Conservation (phyloP, 2,888 invertebrate species). For the Imbricaverruca yamaguchii region DNA sequence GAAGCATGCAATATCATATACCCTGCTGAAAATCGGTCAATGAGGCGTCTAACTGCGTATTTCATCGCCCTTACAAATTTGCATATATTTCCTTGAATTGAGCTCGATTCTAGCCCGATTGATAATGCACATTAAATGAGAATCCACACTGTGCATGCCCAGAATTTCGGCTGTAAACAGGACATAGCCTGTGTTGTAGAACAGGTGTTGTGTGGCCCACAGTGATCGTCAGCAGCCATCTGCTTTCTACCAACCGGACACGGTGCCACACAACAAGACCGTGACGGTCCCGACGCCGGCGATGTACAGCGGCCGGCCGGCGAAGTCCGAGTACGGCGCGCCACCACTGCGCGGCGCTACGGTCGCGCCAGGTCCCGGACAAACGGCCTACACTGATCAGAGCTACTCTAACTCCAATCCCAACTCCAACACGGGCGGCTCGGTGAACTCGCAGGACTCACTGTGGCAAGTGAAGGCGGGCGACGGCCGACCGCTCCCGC, state of each 20-base stretch:
- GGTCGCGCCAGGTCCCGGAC: constrained; percentile 73
- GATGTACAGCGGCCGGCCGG: neutral
- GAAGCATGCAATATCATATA: too few relatives aligned
- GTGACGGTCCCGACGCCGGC: neutral
- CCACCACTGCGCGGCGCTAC: constrained; percentile 36
- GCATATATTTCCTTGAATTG: too few relatives aligned
- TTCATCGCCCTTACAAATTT: too few relatives aligned
- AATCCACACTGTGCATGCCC: too few relatives aligned
- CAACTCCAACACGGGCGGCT: constrained; percentile 80
- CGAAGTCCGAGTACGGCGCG: neutral
- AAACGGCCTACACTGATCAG: constrained; percentile 81
- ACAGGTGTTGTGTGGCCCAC: too few relatives aligned
- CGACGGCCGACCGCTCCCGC: constrained; percentile 44
- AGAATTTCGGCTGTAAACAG: too few relatives aligned
- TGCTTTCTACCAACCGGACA: neutral
- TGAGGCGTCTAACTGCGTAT: too few relatives aligned
- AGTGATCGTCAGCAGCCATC: neutral
- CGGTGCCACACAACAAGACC: neutral
- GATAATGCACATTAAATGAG: too few relatives aligned
- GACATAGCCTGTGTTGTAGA: too few relatives aligned
- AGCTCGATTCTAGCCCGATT: too few relatives aligned
- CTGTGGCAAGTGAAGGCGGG: constrained; percentile 76
- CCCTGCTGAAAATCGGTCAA: too few relatives aligned
- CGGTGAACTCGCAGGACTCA: constrained; percentile 88
- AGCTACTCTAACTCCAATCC: constrained; percentile 86